Percentiles rank a stretch among this genome's conserved stretches.
Evolutionary conservation across 2,888 invertebrate species (phyloP).

Genomic region (Melikaiella ostensackeni): DNA sequence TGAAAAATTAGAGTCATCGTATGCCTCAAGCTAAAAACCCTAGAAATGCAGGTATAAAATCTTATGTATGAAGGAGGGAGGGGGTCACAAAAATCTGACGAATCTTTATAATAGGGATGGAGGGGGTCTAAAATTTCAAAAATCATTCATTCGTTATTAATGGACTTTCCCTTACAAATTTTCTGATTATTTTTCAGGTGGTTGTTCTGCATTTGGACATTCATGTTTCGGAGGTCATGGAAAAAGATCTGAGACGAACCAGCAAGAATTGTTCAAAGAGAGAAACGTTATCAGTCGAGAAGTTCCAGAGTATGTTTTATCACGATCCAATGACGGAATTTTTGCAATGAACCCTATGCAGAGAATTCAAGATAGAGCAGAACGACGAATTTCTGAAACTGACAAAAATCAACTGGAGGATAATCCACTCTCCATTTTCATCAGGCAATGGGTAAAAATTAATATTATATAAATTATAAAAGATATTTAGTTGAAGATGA

Average conservation of each 20-base stretch:
- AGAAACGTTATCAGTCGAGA: slow-evolving; percentile 34
- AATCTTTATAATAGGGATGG: no score
- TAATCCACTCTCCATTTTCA: slow-evolving; percentile 39
- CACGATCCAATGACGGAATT: slow-evolving; percentile 16
- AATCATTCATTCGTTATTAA: no score
- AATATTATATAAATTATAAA: no score
- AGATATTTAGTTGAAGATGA: not conserved
- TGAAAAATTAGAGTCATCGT: no score
- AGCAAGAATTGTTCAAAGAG: slow-evolving; percentile 52
- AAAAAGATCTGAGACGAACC: slow-evolving; percentile 80
- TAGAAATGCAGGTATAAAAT: no score
- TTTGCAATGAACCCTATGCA: slow-evolving; percentile 31
- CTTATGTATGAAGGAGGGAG: no score
- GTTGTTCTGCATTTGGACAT: slow-evolving; percentile 86
- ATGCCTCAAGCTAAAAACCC: no score
- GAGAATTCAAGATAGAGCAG: slow-evolving; percentile 11
- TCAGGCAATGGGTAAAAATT: slow-evolving; percentile 47
- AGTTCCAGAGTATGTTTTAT: slow-evolving; percentile 24
- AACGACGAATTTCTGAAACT: slow-evolving; percentile 18
- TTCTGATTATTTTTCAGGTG: slow-evolving; percentile 78
- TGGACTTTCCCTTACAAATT: no score
- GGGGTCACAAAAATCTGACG: no score
- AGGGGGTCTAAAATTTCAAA: no score
- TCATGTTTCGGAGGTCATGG: slow-evolving; percentile 88
- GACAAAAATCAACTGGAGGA: slow-evolving; percentile 44